Evolutionary conservation across 2,797 vertebrate genomes (phyloP).

Genomic region (Rhynchotus rufescens): DNA sequence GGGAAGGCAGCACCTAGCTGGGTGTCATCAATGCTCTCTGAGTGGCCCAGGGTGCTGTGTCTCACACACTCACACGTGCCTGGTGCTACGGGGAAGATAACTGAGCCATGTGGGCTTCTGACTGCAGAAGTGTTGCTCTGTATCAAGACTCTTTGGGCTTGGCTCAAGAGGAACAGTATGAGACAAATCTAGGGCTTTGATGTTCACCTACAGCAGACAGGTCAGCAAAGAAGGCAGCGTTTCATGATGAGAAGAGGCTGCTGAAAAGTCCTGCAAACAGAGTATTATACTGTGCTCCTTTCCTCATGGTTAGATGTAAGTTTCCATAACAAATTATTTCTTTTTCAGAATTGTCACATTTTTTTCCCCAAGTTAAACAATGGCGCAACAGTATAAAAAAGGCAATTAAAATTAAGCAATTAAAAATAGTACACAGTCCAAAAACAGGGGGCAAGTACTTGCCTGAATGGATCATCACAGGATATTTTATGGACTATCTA

Average conservation of each 20-base stretch:
- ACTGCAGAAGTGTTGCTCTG: not conserved
- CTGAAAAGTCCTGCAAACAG: slow-evolving; percentile 8
- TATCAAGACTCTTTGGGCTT: not conserved
- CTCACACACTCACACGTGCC: not conserved
- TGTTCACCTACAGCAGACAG: not conserved
- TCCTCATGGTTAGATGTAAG: not conserved
- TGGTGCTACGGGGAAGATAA: not conserved
- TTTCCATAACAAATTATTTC: slow-evolving; percentile 17
- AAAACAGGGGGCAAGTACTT: slow-evolving; percentile 9
- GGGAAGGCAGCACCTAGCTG: not conserved
- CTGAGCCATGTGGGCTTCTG: not conserved
- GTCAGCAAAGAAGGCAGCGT: slow-evolving; percentile 5
- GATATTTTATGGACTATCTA: not conserved
- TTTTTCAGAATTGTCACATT: not conserved
- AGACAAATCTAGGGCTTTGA: not conserved
- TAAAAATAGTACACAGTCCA: slow-evolving; percentile 4
- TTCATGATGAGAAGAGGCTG: not conserved
- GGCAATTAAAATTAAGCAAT: not conserved
- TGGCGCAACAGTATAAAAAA: not conserved
- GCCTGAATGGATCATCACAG: not conserved
- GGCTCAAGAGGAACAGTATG: not conserved
- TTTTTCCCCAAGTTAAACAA: slow-evolving; percentile 46
- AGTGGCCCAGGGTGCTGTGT: not conserved
- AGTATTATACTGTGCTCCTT: not conserved
- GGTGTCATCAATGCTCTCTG: not conserved